These are phyloP conservation scores for Abscondita cerata DNA, from an alignment of 2,888 invertebrate species.

Conservation along the genomic window DNA sequence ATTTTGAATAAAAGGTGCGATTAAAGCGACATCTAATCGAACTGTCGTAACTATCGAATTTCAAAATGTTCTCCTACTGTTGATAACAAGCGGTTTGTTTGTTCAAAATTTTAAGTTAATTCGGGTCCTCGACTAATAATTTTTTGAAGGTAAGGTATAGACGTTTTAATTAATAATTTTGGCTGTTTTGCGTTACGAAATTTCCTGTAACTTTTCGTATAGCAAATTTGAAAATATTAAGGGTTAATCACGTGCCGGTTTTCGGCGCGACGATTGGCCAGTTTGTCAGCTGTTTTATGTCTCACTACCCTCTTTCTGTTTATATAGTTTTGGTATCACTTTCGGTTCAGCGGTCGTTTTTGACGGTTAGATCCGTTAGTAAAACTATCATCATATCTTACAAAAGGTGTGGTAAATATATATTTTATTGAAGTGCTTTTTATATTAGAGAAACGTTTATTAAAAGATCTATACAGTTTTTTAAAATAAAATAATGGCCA, in stretches of 20 bases:
- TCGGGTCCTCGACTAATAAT: too few species aligned
- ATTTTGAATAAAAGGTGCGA: neutral
- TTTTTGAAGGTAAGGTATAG: too few species aligned
- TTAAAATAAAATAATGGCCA: constrained; percentile 65
- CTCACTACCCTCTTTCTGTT: constrained; percentile 20
- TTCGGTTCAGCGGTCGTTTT: constrained; percentile 40
- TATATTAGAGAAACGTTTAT: constrained; percentile 16
- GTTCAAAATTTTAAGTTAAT: neutral
- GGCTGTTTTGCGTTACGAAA: too few species aligned
- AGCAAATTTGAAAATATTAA: constrained; percentile 3
- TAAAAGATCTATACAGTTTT: constrained; percentile 19
- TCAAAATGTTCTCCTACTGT: too few species aligned
- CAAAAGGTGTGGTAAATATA: neutral
- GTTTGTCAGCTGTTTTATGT: constrained; percentile 42
- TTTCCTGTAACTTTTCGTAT: neutral
- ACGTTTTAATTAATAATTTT: too few species aligned
- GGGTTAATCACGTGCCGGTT: constrained; percentile 12
- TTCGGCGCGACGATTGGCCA: constrained; percentile 11
- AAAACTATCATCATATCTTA: neutral
- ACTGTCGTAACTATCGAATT: too few species aligned
- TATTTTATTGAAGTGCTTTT: constrained; percentile 13
- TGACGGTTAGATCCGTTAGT: constrained; percentile 40
- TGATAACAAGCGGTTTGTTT: neutral
- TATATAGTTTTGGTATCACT: constrained; percentile 15
- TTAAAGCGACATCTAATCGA: neutral